These are phyloP conservation scores for Polyommatus iphigenia DNA, from an alignment of 2,888 invertebrate species.

Conservation along the genomic window DNA sequence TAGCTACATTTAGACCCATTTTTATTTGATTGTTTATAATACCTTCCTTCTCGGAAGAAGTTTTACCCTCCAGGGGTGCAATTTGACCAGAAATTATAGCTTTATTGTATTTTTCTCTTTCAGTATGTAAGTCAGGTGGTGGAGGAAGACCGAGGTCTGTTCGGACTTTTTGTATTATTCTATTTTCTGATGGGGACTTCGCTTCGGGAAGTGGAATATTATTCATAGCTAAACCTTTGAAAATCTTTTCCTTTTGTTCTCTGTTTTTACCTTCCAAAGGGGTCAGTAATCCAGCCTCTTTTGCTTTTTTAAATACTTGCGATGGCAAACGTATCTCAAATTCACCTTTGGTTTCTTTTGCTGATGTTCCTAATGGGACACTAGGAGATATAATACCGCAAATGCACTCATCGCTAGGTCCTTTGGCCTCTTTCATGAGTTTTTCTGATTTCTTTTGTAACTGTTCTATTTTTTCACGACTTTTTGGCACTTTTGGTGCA, in stretches of 20 bases:
- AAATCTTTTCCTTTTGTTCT: constrained; percentile 43
- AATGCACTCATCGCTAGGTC: constrained; percentile 51
- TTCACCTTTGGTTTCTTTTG: background rate
- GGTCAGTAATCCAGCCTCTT: constrained; percentile 44
- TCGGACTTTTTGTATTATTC: constrained; percentile 40
- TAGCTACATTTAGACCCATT: constrained; percentile 37
- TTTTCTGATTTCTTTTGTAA: constrained; percentile 46
- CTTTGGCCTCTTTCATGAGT: constrained; percentile 48
- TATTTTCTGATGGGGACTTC: constrained; percentile 44
- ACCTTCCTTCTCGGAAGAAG: constrained; percentile 39
- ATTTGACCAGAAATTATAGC: constrained; percentile 37
- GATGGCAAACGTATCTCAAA: constrained; percentile 41
- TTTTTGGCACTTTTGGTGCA: constrained; percentile 44
- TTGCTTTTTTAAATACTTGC: constrained; percentile 44
- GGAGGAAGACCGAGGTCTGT: constrained; percentile 37
- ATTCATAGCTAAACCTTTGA: constrained; percentile 44
- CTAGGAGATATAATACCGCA: constrained; percentile 46
- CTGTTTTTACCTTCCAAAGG: constrained; percentile 47
- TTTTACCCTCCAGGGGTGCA: constrained; percentile 40
- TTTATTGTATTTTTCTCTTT: constrained; percentile 37
- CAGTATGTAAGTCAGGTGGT: constrained; percentile 35
- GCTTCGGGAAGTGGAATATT: constrained; percentile 45
- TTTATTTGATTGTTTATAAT: constrained; percentile 38
- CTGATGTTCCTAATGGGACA: background rate
- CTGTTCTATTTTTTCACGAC: constrained; percentile 41